Evolutionary conservation across 2,888 invertebrate species (phyloP), one percentile per base, ranked within the genome.

Genomic region (Cremastinae sp.): DNA sequence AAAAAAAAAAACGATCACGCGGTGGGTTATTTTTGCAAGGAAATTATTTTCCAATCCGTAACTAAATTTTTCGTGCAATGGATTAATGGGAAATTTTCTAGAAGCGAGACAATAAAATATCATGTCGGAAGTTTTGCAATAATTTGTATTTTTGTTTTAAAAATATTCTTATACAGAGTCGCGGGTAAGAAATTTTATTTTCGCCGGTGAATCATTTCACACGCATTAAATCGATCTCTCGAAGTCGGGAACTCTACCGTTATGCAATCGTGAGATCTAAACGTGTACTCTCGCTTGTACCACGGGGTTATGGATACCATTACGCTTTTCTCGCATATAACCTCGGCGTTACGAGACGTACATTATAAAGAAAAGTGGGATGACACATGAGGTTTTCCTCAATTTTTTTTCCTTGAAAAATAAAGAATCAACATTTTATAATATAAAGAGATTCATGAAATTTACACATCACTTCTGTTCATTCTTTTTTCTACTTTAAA

Each of bases 31-130:
- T 3, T 28, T 0, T 86, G 84, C 49, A 79, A 85, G 10, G 80
- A 78, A 77, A 81, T 86, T 2, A 81, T 80, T 10, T n/a, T 72
- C 41, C 12, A 79, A 96, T 1, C 96, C 96, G 0, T 92, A 94
- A 61, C 96, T 96, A 2, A 91, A 92, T 77, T 96, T 96, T 90
- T 93, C 94, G 2, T 96, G 96, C 84, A 91, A 92, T 56, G 94
- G 93, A 9, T 92, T 93, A 58, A 96, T 95, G 1, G 96, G 96
- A 77, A 95, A 96, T 92, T 96, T 96, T 85, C 96, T 96, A 3
- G 95, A 96, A 85, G 93, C 1, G 96, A 96, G 89, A 94, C 96
- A 79, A n/a, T n/a, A n/a, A 95, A 95, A 70, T 96, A 96, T 81
- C 96, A 96, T 92, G 95, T 94, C 86, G 85, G 84, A 28, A 38